These are phyloP conservation scores for Tympanuchus pallidicinctus DNA, from an alignment of 2,113 vertebrate genomes.

Conservation along the genomic window DNA sequence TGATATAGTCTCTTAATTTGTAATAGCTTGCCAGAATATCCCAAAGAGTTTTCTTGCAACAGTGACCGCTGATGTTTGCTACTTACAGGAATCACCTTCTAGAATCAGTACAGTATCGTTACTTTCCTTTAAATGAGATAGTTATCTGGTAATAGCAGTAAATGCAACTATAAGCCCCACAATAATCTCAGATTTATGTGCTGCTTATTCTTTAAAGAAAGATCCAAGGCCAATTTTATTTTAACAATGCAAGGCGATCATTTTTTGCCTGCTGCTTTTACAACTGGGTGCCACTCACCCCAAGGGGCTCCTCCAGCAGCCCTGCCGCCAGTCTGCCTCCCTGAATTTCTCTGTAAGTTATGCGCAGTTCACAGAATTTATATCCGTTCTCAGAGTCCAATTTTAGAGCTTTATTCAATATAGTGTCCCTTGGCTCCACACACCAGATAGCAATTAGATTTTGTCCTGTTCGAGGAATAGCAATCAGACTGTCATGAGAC, in stretches of 20 bases:
- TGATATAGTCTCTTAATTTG: not conserved
- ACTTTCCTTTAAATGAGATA: not conserved
- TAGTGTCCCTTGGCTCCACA: not conserved
- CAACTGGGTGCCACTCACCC: not conserved
- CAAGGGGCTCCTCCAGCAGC: not conserved
- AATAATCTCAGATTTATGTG: not conserved
- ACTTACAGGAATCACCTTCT: constrained; percentile 5
- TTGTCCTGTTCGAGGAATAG: not conserved
- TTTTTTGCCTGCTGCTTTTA: not conserved
- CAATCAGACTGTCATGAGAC: not conserved
- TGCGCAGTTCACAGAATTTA: not conserved
- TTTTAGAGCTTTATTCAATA: constrained; percentile 19
- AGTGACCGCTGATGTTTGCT: constrained; percentile 15
- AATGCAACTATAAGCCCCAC: not conserved
- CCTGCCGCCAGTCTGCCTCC: not conserved
- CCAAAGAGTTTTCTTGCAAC: not conserved
- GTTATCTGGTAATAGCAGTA: not conserved
- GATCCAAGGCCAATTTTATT: not conserved
- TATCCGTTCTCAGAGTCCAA: not conserved
- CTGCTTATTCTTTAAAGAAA: not conserved
- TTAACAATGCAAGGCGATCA: rapidly evolving
- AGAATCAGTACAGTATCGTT: constrained; percentile 10
- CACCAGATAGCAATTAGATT: not conserved
- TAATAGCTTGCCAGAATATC: not conserved
- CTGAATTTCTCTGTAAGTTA: not conserved